phyloP scores from a whole-genome alignment of 2,888 invertebrate genomes.

The Petrolisthes cinctipes region DNA sequence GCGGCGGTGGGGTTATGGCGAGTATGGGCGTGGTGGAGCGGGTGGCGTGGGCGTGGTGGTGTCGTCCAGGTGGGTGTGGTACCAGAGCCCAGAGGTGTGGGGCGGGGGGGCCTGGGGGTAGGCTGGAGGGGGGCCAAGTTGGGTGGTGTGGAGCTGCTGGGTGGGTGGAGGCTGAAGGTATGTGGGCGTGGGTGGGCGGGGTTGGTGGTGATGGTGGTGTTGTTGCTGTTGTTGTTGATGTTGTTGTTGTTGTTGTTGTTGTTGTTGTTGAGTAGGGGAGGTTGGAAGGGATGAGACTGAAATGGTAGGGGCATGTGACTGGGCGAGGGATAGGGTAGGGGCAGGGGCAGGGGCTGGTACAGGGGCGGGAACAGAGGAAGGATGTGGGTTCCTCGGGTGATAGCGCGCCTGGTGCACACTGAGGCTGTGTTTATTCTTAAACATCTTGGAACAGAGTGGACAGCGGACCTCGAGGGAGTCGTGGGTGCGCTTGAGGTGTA shows the following conservation, averaged over 20 bases:
- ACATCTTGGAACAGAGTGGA: slow-evolving; percentile 64
- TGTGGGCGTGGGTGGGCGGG: slow-evolving; percentile 46
- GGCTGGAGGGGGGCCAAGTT: slow-evolving; percentile 42
- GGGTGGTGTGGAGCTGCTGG: slow-evolving; percentile 49
- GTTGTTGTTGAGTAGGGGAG: slow-evolving; percentile 6
- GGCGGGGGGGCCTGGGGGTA: slow-evolving; percentile 47
- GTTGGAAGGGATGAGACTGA: slow-evolving; percentile 12
- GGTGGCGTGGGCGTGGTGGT: slow-evolving; percentile 37
- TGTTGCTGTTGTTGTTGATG: slow-evolving; percentile 25
- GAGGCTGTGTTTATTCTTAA: slow-evolving; percentile 65
- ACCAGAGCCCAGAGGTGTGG: slow-evolving; percentile 53
- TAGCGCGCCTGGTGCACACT: slow-evolving; percentile 65
- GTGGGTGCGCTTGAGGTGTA: slow-evolving; percentile 64
- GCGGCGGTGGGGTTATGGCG: slow-evolving; percentile 42
- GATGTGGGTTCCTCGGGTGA: slow-evolving; percentile 55
- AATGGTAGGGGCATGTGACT: not conserved
- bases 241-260: slow-evolving; percentile 19
- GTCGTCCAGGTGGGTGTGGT: slow-evolving; percentile 56
- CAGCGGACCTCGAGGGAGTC: slow-evolving; percentile 63
- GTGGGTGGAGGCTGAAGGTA: slow-evolving; percentile 44
- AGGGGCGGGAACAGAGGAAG: not conserved
- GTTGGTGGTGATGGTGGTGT: slow-evolving; percentile 32
- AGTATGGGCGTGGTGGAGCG: slow-evolving; percentile 52
- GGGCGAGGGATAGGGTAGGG: not conserved
- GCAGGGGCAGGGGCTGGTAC: not conserved